Conservation (phyloP, 1,140 invertebrate species). For the Limonius californicus region DNA sequence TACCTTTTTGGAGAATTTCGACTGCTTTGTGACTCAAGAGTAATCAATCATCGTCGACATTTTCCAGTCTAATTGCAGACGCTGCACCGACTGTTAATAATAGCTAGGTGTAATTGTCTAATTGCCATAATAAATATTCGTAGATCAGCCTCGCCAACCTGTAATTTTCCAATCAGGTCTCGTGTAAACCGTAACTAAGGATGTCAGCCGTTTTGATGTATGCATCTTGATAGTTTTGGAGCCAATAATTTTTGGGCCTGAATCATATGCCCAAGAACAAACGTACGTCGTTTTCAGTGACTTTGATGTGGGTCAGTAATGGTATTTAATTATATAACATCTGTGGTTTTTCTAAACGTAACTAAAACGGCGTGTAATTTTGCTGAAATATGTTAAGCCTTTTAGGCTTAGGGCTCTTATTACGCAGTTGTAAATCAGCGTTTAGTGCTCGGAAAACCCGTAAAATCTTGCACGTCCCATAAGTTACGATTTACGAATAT, state of each 20-base stretch:
- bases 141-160: constrained; percentile 5
- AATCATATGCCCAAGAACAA: not conserved
- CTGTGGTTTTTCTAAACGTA: not conserved
- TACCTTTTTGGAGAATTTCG: no score
- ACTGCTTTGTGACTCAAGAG: no score
- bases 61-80: constrained; percentile 3
- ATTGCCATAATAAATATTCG: constrained; percentile 3
- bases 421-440: no score
- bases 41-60: constrained; percentile 6
- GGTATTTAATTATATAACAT: not conserved
- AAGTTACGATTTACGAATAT: no score
- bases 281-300: not conserved
- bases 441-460: no score
- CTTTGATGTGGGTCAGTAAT: constrained; percentile 4
- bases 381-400: not conserved
- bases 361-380: not conserved
- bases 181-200: not conserved
- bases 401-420: no score
- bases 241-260: not conserved
- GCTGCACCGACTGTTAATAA: not conserved
- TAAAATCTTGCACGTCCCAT: no score
- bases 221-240: not conserved
- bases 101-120: constrained; percentile 12
- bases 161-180: constrained; percentile 3
- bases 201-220: not conserved